phyloP scores from a whole-genome alignment of 1,140 invertebrate genomes.

The Atta colombica region DNA sequence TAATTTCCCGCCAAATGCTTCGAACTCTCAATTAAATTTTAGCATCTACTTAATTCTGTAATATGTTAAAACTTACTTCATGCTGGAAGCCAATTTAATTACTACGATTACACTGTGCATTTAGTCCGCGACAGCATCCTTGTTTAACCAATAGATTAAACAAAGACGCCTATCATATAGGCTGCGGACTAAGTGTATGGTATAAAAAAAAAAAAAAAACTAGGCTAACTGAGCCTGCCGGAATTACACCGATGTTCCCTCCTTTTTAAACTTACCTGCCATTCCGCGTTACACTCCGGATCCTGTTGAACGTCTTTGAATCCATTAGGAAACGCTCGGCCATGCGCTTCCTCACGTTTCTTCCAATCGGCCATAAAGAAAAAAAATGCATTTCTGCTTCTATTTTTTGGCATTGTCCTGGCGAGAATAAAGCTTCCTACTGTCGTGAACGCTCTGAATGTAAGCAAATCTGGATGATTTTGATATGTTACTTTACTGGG shows the following conservation, averaged over 20 bases:
- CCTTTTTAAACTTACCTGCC: constrained; percentile 69
- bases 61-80: background rate
- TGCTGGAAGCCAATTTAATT: background rate
- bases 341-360: constrained; percentile 80
- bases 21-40: background rate
- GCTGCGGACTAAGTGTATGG: no score
- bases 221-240: background rate
- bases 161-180: no score
- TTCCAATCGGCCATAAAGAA: constrained; percentile 85
- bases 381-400: constrained; percentile 83
- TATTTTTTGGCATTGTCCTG: constrained; percentile 72
- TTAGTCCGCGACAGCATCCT: no score
- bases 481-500: no score
- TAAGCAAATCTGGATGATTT: background rate
- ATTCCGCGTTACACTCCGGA: constrained; percentile 77
- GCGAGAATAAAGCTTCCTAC: background rate
- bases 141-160: no score
- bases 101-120: no score
- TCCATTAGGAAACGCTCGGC: constrained; percentile 79
- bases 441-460: background rate
- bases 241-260: background rate
- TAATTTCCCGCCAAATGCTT: background rate
- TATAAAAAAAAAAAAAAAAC: no score
- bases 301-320: constrained; percentile 80
- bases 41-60: background rate